Evolutionary conservation across 2,797 vertebrate genomes (phyloP).

Genomic region (Gobio occitaniae): DNA sequence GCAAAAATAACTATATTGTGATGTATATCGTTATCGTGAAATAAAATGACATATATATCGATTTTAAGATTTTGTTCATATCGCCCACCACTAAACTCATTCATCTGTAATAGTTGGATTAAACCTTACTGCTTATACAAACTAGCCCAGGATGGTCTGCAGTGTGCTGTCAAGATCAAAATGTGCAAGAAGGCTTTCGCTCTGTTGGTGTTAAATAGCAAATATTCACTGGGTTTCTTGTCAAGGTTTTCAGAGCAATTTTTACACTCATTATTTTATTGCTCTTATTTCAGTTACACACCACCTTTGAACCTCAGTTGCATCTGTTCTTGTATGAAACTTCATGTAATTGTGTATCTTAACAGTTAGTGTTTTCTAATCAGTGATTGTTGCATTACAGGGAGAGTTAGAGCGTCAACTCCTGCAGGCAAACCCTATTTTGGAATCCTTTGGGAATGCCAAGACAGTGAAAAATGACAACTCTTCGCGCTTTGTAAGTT

Average conservation of each 20-base stretch:
- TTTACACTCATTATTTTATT: background rate
- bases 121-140: background rate
- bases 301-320: background rate
- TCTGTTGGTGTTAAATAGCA: background rate
- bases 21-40: too few relatives aligned
- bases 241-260: background rate
- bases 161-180: background rate
- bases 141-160: background rate
- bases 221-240: constrained; percentile 2
- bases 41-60: too few relatives aligned
- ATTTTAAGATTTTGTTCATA: too few relatives aligned
- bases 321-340: background rate
- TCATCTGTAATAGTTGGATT: background rate
- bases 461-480: constrained; percentile 99
- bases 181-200: background rate
- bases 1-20: too few relatives aligned
- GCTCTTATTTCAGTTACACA: background rate
- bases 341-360: background rate
- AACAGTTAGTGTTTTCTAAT: constrained; percentile 23
- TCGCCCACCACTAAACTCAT: too few relatives aligned
- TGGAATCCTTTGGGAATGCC: constrained; percentile 97
- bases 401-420: constrained; percentile 97
- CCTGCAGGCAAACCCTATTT: constrained; percentile 97
- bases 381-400: constrained; percentile 70
- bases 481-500: constrained; percentile 97